phyloP scores from a whole-genome alignment of 1,140 invertebrate species.

The Subanguina moxae region DNA sequence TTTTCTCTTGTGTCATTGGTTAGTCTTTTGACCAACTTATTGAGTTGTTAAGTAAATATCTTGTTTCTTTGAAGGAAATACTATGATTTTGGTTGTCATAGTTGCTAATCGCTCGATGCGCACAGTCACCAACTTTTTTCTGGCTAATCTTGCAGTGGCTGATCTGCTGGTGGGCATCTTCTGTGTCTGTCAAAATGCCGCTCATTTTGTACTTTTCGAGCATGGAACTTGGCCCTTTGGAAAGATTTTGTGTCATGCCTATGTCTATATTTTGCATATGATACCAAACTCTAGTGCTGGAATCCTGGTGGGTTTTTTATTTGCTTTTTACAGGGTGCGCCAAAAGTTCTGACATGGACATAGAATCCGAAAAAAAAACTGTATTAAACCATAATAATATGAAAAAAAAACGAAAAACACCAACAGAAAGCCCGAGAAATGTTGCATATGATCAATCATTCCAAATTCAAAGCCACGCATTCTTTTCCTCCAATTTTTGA shows the following conservation, averaged over 20 bases:
- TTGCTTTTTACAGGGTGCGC: too few species aligned
- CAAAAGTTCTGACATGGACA: too few species aligned
- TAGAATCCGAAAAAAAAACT: too few species aligned
- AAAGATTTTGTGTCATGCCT: slow-evolving; percentile 45
- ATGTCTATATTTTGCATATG: slow-evolving; percentile 53
- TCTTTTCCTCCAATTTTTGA: too few species aligned
- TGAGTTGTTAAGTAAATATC: too few species aligned
- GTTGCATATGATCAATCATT: too few species aligned
- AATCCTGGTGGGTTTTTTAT: slow-evolving; percentile 36
- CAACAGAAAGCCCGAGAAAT: too few species aligned
- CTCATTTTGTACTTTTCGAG: slow-evolving; percentile 51
- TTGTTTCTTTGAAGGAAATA: slow-evolving; percentile 19
- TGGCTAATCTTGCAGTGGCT: slow-evolving; percentile 68
- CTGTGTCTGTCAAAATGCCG: slow-evolving; percentile 77
- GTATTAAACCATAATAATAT: too few species aligned
- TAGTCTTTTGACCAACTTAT: background rate
- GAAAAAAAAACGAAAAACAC: too few species aligned
- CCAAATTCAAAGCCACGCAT: too few species aligned
- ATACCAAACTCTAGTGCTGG: slow-evolving; percentile 53
- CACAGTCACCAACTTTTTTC: slow-evolving; percentile 79
- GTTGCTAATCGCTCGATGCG: slow-evolving; percentile 38
- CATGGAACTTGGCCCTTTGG: slow-evolving; percentile 56
- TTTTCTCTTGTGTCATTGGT: slow-evolving; percentile 27
- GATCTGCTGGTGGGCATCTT: slow-evolving; percentile 70
- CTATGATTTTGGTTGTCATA: slow-evolving; percentile 33